Base-by-base conservation (phyloP, 2,113 vertebrate genomes). In the Upupa epops region DNA sequence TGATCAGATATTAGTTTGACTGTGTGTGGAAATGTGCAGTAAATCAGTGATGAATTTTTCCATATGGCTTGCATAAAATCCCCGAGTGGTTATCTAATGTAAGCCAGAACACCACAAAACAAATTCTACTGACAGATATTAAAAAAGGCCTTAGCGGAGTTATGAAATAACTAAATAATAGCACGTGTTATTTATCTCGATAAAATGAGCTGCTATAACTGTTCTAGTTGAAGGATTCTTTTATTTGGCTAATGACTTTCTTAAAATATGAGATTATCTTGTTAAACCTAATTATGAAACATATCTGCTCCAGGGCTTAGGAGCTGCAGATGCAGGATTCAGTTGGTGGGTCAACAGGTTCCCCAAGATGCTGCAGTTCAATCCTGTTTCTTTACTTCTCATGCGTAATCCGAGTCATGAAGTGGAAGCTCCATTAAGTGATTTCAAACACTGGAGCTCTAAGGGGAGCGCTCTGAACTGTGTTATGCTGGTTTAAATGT, bases 31-130 rank as follows among this genome's bases (percentile, higher is more conserved):
- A 96, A 95, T 87, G 64, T 90, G 88, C 88, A 78, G 69, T 88
- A 91, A 95, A 93, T 86, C 86, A 85, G 82, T 81, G 82, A 91
- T 89, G 89, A 94, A 71, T 84, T 95, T 97, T 94, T 91, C 95
- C 94, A 91, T 88, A 69, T 90, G 94, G 89, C 85, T 93, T 77
- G 17, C 76, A 64, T 55, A 86, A 90, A 96, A 89, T 87, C 32
- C 48, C 64, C 58, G 96, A 97, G 68, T 46, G 64, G 82, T 58
- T 92, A 36, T 69, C 68, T 95, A 93, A 95, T 89, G 60, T 70
- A 92, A 90, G 48, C 93, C 96, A 96, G 94, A 95, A 82, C 63
- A 79, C 49, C 68, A 90, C 69, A 79, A 70, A 91, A 91, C 79
- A 45, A 77, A 82, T 74, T 70, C 68, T 54, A 42, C 69, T 77